phyloP scores from a whole-genome alignment of 2,888 invertebrate species.

The Papilio elwesi region DNA sequence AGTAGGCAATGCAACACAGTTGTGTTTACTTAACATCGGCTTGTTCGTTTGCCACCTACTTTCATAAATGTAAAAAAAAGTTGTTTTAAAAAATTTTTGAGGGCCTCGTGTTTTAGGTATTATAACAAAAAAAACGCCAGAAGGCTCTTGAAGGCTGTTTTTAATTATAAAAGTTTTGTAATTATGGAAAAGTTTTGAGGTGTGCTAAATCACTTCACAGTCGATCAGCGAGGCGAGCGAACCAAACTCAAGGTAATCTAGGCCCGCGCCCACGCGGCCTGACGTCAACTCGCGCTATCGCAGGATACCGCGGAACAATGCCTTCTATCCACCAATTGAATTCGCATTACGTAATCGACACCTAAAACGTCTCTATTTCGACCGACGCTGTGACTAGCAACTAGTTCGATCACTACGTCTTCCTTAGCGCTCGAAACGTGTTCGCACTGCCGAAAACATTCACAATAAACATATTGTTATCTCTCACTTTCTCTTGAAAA shows the following conservation, averaged over 20 bases:
- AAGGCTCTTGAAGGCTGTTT: too few species aligned
- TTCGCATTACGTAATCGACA: constrained; percentile 68
- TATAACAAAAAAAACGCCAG: too few species aligned
- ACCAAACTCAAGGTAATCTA: constrained; percentile 75
- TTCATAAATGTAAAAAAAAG: too few species aligned
- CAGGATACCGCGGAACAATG: constrained; percentile 69
- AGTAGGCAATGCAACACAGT: too few species aligned
- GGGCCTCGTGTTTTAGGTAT: too few species aligned
- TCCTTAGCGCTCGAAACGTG: too few species aligned
- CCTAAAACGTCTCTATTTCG: constrained; percentile 67
- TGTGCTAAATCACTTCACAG: constrained; percentile 54
- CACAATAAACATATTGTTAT: too few species aligned
- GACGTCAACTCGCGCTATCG: constrained; percentile 54
- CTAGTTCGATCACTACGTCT: constrained; percentile 17
- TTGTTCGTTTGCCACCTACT: too few species aligned
- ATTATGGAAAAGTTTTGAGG: constrained; percentile 40
- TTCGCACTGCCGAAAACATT: too few species aligned
- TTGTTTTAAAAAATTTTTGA: too few species aligned
- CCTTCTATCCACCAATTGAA: constrained; percentile 64
- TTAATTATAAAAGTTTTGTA: background rate
- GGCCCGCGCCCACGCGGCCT: constrained; percentile 73
- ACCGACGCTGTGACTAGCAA: constrained; percentile 36
- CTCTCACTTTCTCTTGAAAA: too few species aligned
- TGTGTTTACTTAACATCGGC: too few species aligned
- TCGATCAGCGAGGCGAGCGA: constrained; percentile 40